Evolutionary conservation across 2,888 invertebrate species (phyloP), one percentile per base, ranked within the genome.

Genomic region (Macroteleia sp.): DNA sequence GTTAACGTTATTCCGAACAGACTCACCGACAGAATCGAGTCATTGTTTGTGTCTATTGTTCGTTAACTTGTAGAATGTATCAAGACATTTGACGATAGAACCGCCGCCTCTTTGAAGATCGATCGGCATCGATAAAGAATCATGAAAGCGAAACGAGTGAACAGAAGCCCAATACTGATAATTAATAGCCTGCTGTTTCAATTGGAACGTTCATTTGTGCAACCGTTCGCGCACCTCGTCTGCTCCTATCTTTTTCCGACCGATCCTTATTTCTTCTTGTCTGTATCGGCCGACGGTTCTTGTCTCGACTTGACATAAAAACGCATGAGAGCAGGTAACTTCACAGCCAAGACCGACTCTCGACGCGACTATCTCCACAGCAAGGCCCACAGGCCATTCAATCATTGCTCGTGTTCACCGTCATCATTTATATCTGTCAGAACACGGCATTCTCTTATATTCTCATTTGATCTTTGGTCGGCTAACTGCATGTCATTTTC

Each of bases 141-240:
- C 86, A 86, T 86, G 86, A 84, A 88, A 56, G 69, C 82, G 80
- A 82, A 85, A 82, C 86, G 85, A 86, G 83, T 84, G 73, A 80
- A 87, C 88, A 83, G 88, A 87, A 89, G 88, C 88, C 88, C 89
- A 88, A 89, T 89, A 88, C 87, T 85, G 87, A 87, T 88, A 89
- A 89, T 89, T 89, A 89, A 89, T 89, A 88, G 88, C 83, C 79
- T 75, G 81, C 73, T 66, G 64, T 67, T 69, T 70, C 61, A 77
- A 77, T 62, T 64, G 77, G 70, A 77, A 61, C 56, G 71, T 71
- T 71, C 71, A 70, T 70, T 77, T 74, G 62, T 73, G 64, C 79
- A 71, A 67, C 76, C 76, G 73, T 69, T 74, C 67, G 73, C 69
- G 70, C 73, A 79, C 62, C 48, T 74, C 70, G 44, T 36, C 59